Base-by-base conservation (phyloP, 2,113 vertebrate species). In the Syrrhaptes paradoxus region DNA sequence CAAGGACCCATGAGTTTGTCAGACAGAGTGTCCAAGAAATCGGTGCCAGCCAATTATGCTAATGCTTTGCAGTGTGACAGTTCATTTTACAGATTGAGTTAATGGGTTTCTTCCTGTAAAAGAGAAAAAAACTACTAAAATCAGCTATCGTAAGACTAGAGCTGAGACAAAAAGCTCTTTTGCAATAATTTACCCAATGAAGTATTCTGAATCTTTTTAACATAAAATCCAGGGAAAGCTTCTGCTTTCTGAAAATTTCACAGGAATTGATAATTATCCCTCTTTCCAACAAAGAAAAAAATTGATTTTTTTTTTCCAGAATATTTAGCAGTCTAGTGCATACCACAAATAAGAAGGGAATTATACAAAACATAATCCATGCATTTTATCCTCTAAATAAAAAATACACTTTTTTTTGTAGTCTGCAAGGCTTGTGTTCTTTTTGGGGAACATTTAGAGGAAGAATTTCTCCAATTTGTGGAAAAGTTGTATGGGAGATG, bases 1-100 rank as follows among this genome's bases (percentile, higher is more conserved):
- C 48, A 85, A 87, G 51, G 54, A 83, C 78, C 85, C 78, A 51
- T 67, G 71, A 85, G 43, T 96, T 88, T 90, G 43, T 87, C 32
- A 90, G 78, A 86, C 82, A 94, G 82, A 93, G 87, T 83, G 78
- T 90, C 95, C 90, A 95, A 90, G 78, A 95, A 90, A 63, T 76
- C 91, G 59, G 75, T 88, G 95, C 82, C 85, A 95, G 90, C 82
- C 45, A 86, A 94, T 97, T 96, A 95, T 94, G 90, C 38, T 92
- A 95, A 91, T 90, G 26, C 29, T 88, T 84, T 92, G 67, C 67
- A 90, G 63, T 78, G 59, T 94, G 90, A 86, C 90, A 94, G 67
- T 88, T 96, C 31, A 95, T 94, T 95, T 91, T 92, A 92, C 63
- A 92, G 75, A 74, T 14, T 71, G 43, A 84, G 68, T 78, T 86